Conservation (phyloP, 2,797 vertebrate species). For the Anableps anableps region DNA sequence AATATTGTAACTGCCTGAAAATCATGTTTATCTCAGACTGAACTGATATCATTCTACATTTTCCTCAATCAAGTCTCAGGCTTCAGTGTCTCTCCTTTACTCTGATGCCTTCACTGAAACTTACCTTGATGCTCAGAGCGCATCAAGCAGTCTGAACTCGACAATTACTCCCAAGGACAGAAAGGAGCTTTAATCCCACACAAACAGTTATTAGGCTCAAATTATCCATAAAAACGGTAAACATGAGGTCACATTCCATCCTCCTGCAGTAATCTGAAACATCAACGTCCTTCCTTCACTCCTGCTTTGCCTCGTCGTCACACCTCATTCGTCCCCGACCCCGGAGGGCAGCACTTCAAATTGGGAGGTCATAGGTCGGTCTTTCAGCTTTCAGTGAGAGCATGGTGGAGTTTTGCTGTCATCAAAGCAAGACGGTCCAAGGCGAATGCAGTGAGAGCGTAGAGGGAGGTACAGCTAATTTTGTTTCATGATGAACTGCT, state of each 20-base stretch:
- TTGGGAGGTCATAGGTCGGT: slow-evolving; percentile 54
- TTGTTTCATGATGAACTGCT: not conserved
- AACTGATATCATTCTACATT: not conserved
- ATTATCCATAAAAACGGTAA: not conserved
- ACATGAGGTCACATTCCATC: not conserved
- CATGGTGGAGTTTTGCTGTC: slow-evolving; percentile 37
- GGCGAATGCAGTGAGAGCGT: not conserved
- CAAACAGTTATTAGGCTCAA: not conserved
- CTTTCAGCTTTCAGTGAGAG: slow-evolving; percentile 30
- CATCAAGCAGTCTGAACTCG: not conserved
- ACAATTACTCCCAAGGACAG: not conserved
- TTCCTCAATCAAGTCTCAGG: not conserved
- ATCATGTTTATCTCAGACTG: not conserved
- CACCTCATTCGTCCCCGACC: slow-evolving; percentile 65
- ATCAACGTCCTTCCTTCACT: slow-evolving; percentile 42
- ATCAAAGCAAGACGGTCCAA: slow-evolving; percentile 39
- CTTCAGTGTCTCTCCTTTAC: not conserved
- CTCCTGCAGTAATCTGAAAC: slow-evolving; percentile 11
- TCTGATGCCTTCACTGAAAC: not conserved
- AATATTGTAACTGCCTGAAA: not conserved
- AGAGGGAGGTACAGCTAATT: not conserved
- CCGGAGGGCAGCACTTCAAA: slow-evolving; percentile 35
- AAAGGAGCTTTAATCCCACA: not conserved
- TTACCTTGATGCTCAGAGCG: not conserved
- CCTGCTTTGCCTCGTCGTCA: slow-evolving; percentile 49